Evolutionary conservation across 2,113 vertebrate species (phyloP).

Genomic region (Sinocyclocheilus rhinocerous): DNA sequence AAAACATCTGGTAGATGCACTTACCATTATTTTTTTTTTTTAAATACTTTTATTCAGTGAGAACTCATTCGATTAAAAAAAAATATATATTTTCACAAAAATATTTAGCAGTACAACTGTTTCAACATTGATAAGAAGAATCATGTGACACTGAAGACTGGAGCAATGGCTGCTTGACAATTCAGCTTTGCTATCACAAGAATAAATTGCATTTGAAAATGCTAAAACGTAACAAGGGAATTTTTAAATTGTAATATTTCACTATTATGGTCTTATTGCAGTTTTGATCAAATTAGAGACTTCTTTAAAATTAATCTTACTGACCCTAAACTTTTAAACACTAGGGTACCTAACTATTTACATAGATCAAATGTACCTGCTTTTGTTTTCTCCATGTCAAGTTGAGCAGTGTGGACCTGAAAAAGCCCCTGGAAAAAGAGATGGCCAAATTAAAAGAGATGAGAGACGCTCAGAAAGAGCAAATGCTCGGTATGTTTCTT

Average conservation of each 20-base stretch:
- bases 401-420: slow-evolving; percentile 86
- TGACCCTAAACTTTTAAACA: not conserved
- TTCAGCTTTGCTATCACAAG: too few species aligned
- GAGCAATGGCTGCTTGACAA: too few species aligned
- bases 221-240: too few species aligned
- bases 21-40: not conserved
- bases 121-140: too few species aligned
- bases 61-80: too few species aligned
- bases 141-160: too few species aligned
- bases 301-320: too few species aligned
- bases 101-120: slow-evolving; percentile 74
- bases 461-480: slow-evolving; percentile 65
- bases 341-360: not conserved
- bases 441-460: slow-evolving; percentile 82
- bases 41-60: too few species aligned
- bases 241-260: too few species aligned
- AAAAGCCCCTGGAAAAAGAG: slow-evolving; percentile 87
- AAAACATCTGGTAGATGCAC: not conserved
- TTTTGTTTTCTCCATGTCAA: slow-evolving; percentile 55
- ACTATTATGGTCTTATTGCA: too few species aligned
- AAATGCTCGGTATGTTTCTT: slow-evolving; percentile 64
- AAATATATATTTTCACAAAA: not conserved
- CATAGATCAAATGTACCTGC: not conserved
- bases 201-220: too few species aligned
- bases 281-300: too few species aligned